Conservation (phyloP, 2,797 vertebrate genomes). For the Novumbra hubbsi region DNA sequence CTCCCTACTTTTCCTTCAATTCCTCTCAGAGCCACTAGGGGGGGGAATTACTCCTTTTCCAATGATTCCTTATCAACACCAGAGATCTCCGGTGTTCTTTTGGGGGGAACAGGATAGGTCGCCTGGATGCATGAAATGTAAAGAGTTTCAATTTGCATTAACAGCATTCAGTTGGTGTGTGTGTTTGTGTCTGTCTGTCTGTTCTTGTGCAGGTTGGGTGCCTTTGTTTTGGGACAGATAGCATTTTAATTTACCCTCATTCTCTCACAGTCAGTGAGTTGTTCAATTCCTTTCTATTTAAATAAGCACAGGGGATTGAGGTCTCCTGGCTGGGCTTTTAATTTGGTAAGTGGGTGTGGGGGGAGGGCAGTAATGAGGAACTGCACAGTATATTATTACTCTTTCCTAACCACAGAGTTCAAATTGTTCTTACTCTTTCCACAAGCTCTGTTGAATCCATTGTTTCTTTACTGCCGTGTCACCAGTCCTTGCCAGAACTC, state of each 20-base stretch:
- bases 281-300: slow-evolving; percentile 17
- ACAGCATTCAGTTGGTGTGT: background rate
- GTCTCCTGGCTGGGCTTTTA: slow-evolving; percentile 24
- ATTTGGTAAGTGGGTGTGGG: slow-evolving; percentile 10
- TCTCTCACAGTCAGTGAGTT: slow-evolving; percentile 27
- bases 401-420: background rate
- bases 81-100: background rate
- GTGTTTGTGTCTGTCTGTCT: background rate
- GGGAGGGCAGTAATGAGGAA: background rate
- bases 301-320: slow-evolving; percentile 12
- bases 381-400: background rate
- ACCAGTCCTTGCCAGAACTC: background rate
- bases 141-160: background rate
- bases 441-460: background rate
- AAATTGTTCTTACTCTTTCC: background rate
- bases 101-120: slow-evolving; percentile 3
- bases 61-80: background rate
- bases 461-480: background rate
- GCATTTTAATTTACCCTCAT: slow-evolving; percentile 19
- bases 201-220: background rate
- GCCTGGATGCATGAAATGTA: background rate
- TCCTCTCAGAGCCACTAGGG: background rate
- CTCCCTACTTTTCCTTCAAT: background rate
- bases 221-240: background rate
- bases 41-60: background rate